Base-by-base conservation (phyloP, 2,113 vertebrate species). In the Callithrix jacchus region DNA sequence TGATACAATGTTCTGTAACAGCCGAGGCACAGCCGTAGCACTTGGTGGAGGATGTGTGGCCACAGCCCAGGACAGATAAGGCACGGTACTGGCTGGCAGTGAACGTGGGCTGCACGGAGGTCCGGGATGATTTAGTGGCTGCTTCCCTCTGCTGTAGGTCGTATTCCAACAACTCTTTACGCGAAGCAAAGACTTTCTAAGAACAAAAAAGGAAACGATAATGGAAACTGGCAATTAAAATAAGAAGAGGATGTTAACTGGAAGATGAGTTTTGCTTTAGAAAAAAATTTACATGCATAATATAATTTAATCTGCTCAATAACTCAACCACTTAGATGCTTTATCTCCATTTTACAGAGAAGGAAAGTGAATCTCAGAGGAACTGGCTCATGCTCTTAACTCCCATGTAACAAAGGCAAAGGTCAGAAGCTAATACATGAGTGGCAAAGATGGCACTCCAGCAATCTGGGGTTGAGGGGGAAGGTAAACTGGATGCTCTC, bases 181-280 rank as follows among this genome's bases (percentile, higher is more conserved):
- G 99, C 0, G 99, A 99, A n/a, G 99, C 99, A 96, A 99, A 99
- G 13, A 99, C 99, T 99, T 99, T 99, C 99, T 99, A 98, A 94
- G n/a, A 49, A 70, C 61, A 13, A 13, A 47, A 96, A 96, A 61
- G 40, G 64, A 0, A n/a, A 76, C 77, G 14, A 1, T 6, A 18
- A 77, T 93, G 94, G 14, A 68, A 93, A 45, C 23, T 23, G 40
- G 25, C n/a, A 37, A 70, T 68, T 93, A 73, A 92, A 77, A 66
- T 45, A 58, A 89, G 16, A 35, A 64, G 12, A 86, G 7, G 11
- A 73, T 76, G 42, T 52, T 70, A 93, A 82, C 1, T 66, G 0
- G 54, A 93, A 92, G 90, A 68, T 42, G 27, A 49, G 35, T 5
- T 93, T 42, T 64, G 52, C 56, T 93, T 30, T 89, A 32, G 73